Evolutionary conservation across 1,140 invertebrate genomes (phyloP).

Genomic region (Ectropis grisescens): DNA sequence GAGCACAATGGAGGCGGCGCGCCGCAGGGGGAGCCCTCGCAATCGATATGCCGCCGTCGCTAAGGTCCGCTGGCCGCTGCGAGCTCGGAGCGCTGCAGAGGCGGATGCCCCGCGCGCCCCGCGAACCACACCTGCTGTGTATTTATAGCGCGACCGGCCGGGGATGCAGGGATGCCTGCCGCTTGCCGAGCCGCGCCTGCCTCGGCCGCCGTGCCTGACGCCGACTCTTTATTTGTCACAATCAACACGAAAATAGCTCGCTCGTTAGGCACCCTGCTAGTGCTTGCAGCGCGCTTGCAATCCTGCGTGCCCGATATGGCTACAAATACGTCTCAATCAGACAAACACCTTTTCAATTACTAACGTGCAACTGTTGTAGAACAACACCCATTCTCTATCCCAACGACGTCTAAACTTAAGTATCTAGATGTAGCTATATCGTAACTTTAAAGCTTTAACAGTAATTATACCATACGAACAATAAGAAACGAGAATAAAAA

Average conservation of each 20-base stretch:
- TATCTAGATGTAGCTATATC: no score
- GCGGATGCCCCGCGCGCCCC: constrained; percentile 49
- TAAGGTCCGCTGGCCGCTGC: constrained; percentile 65
- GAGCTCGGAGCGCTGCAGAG: constrained; percentile 60
- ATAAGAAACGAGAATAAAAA: no score
- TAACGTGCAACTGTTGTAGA: no score
- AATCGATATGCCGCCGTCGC: constrained; percentile 67
- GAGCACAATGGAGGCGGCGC: constrained; percentile 60
- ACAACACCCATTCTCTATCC: no score
- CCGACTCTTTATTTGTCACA: constrained; percentile 39
- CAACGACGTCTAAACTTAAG: no score
- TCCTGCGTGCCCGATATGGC: no score
- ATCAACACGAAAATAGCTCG: constrained; percentile 44
- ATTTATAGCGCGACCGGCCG: constrained; percentile 60
- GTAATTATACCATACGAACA: no score
- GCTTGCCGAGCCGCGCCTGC: constrained; percentile 12
- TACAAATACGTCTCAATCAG: no score
- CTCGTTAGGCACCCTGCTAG: constrained; percentile 16
- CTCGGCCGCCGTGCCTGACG: constrained; percentile 28
- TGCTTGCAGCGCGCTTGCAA: not conserved
- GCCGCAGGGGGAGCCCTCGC: constrained; percentile 64
- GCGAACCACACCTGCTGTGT: constrained; percentile 60
- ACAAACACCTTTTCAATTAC: no score
- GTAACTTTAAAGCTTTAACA: no score
- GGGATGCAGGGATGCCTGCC: constrained; percentile 48